These are phyloP conservation scores for Ciconia stormi DNA, from an alignment of 2,113 vertebrate genomes.

Conservation along the genomic window DNA sequence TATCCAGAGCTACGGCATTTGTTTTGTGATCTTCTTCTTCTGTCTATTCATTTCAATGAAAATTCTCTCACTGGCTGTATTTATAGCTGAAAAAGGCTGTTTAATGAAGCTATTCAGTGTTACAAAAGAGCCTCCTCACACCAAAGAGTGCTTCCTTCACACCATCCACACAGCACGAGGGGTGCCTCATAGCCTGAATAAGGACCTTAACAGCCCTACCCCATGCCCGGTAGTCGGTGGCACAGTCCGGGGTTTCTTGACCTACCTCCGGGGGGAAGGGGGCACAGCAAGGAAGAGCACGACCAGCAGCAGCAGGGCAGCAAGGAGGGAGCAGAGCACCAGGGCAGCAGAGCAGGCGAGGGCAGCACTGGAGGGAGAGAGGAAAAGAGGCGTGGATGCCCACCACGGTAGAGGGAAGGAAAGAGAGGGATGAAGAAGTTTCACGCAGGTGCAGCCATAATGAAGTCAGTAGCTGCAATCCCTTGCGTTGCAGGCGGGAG, in stretches of 20 bases:
- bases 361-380: background rate
- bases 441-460: background rate
- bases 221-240: background rate
- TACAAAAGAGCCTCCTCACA: background rate
- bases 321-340: background rate
- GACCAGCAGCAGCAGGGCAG: background rate
- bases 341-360: background rate
- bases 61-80: background rate
- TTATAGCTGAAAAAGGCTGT: background rate
- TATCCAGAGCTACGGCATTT: background rate
- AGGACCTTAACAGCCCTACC: background rate
- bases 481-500: background rate
- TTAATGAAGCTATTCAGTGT: background rate
- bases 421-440: background rate
- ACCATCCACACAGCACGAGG: background rate
- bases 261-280: background rate
- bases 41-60: background rate
- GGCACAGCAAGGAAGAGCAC: background rate
- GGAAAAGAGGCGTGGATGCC: background rate
- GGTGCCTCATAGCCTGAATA: background rate
- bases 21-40: background rate
- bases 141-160: background rate
- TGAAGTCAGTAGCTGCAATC: background rate
- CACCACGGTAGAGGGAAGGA: rapidly evolving
- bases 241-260: background rate